A percentile compares a stretch with the other conserved stretches of the same genome.
These are phyloP conservation scores for Engystomops pustulosus DNA, from an alignment of 2,113 vertebrate species.

Conservation along the genomic window DNA sequence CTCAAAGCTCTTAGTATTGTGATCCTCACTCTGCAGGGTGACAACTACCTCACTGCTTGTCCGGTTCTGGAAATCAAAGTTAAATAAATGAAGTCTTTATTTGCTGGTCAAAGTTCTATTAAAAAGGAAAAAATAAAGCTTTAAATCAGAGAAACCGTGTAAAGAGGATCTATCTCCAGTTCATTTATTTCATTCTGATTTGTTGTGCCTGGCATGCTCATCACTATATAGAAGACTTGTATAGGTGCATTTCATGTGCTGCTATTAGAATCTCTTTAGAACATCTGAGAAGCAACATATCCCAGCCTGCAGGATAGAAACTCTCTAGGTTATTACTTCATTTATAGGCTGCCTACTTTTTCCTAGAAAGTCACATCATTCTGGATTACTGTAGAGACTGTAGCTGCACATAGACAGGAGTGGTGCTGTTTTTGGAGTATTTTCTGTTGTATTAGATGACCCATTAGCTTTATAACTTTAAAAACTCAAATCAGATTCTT, in stretches of 20 bases:
- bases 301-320: too few species aligned
- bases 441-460: too few species aligned
- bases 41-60: conserved; percentile 61
- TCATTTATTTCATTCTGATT: background rate
- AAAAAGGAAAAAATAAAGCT: conserved; percentile 1
- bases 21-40: conserved; percentile 60
- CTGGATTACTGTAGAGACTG: too few species aligned
- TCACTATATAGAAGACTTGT: background rate
- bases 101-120: conserved; percentile 40
- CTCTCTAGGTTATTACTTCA: too few species aligned
- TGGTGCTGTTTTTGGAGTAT: too few species aligned
- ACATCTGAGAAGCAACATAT: too few species aligned
- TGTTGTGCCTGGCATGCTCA: background rate
- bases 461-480: too few species aligned
- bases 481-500: too few species aligned
- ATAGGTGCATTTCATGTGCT: background rate
- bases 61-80: conserved; percentile 60
- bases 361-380: too few species aligned
- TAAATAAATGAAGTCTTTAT: conserved; percentile 61
- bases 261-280: background rate
- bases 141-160: background rate
- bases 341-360: too few species aligned
- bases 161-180: background rate
- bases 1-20: conserved; percentile 64
- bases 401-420: too few species aligned